Evolutionary conservation across 2,113 vertebrate genomes (phyloP), one percentile per base, ranked within the genome.

Genomic region (Stercorarius parasiticus): DNA sequence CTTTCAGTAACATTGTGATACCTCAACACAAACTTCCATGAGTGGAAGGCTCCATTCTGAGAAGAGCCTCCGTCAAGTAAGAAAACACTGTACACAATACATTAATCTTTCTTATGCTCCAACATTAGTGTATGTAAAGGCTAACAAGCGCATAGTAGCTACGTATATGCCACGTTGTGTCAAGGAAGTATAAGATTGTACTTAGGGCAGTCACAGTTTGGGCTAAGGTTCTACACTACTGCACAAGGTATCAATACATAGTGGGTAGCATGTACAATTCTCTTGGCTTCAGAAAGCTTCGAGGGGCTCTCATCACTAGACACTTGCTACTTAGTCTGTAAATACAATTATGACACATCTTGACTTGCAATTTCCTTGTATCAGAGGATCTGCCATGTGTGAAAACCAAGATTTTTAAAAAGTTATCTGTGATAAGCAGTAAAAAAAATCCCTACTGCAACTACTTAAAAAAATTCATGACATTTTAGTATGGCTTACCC

Each of bases 321-420:
- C 10, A 58, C 0, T 0, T 11, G 15, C 49, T 74, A 19, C 5
- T 40, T 26, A 17, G 50, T 23, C 27, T 13, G 6, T 36, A 76
- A 16, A 42, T 27, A 83, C 7, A 70, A 42, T 53, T 27, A 72
- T 8, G 34, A 83, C 27, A 77, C 18, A 69, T 8, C 65, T 55
- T 65, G 40, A 65, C 53, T 38, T 77, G 23, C 38, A 36, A 43
- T 27, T 80, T 83, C 47, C 58, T 81, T 84, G n/a, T 15, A 34
- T 12, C 3, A 0, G 25, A 93, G 58, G 10, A 88, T 59, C 6
- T 55, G 36, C 23, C 29, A 11, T 2, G 1, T 49, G 25, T 11
- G 34, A 38, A 95, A 88, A 72, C 4, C 16, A 70, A 66, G 16
- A 66, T n/a, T 73, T 77, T 62, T 66, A 3, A 21, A 26, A 66